Conservation (phyloP, 2,797 vertebrate species). For the Bradypodion ventrale region DNA sequence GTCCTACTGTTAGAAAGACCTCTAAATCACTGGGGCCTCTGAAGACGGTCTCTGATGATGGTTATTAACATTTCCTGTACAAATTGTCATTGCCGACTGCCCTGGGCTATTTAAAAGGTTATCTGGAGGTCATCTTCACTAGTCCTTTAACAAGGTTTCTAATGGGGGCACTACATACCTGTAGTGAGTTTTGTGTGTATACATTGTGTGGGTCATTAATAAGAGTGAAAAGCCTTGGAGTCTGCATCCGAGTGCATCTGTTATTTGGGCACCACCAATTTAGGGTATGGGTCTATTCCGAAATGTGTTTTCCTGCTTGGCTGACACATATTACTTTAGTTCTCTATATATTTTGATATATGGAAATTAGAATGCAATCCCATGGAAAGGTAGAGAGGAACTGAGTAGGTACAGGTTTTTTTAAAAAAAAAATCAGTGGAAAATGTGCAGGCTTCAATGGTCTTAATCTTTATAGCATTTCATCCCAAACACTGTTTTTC, state of each 20-base stretch:
- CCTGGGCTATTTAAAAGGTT: slow-evolving; percentile 49
- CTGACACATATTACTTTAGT: neutral
- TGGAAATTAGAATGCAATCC: neutral
- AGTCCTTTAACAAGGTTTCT: slow-evolving; percentile 21
- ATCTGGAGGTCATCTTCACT: slow-evolving; percentile 42
- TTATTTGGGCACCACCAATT: neutral
- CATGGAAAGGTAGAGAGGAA: neutral
- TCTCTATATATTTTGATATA: neutral
- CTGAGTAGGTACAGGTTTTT: neutral
- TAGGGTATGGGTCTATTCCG: neutral
- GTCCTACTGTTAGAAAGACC: slow-evolving; percentile 25
- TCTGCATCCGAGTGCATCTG: neutral
- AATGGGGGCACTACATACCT: slow-evolving; percentile 15
- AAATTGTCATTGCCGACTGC: slow-evolving; percentile 42
- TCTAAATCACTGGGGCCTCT: slow-evolving; percentile 45
- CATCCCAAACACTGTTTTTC: neutral
- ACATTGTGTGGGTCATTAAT: neutral
- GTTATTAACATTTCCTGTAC: slow-evolving; percentile 50
- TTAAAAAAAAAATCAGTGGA: neutral
- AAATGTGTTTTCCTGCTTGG: neutral
- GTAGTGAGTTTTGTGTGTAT: slow-evolving; percentile 4
- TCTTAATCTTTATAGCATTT: neutral
- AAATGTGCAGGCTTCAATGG: neutral
- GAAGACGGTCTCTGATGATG: slow-evolving; percentile 39
- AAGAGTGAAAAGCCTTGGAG: slow-evolving; percentile 13